Base-by-base conservation (phyloP, 1,140 invertebrate genomes). In the Mamestra configurata region DNA sequence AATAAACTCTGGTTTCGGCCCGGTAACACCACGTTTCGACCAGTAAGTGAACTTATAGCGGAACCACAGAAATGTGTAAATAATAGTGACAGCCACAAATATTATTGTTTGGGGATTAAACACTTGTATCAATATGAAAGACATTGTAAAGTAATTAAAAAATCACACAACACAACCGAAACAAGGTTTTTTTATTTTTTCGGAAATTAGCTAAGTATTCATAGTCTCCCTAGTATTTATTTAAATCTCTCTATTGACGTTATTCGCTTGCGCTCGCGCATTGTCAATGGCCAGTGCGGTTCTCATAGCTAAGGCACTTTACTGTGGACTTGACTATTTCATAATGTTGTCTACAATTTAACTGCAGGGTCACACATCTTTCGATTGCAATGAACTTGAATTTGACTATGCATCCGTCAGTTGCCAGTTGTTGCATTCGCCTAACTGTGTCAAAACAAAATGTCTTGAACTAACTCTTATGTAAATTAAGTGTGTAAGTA, bases 11-110 rank as follows among this genome's bases (percentile, higher is more conserved):
- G 96, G 94, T 37, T 93, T 87, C 0, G 93, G 94, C 35, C 86
- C 85, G 20, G 86, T 79, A 1, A 96, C 89, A 1, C 94, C 94
- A 77, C 77, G 86, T 73, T 85, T 90, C 37, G 84, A 71, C 95
- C 95, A 95, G 79, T 95, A 95, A 0, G 84, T 93, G 79, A 92
- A 92, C 46, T 92, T 92, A 57, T 92, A 88, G 79, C 88, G 86
- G 72, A 93, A 95, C 94, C 93, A 95, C 55, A 94, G 57, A 80
- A 92, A 89, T 31, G 85, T 72, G 46, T 88, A 76, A 40, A 89
- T 22, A 73, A 84, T 71, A 37, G 83, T 49, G 35, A 81, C 66
- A 66, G 81, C 59, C 13, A 18, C 37, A 20, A 59, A 43, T 46
- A 76, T 27, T 46, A 76, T 46, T 40, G 40, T 61, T 46, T 61